Evolutionary conservation across 1,140 invertebrate species (phyloP), one percentile per base, ranked within the genome.

Genomic region (Anoplolepis gracilipes): DNA sequence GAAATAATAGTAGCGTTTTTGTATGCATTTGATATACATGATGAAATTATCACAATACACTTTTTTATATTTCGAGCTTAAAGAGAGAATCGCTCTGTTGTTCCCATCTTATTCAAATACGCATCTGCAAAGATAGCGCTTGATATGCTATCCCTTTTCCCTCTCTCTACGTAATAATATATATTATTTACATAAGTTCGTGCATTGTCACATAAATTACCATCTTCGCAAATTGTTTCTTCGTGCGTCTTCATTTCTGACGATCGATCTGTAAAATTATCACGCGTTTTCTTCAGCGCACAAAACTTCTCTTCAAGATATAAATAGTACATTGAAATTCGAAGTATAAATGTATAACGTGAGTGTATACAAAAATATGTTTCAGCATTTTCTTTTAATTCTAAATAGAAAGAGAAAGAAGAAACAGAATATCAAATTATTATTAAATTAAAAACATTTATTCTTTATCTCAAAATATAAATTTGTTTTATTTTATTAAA

Each of bases 31-130:
- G 61, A 25, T 30, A 16, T 33, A 33, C 53, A 55, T 55, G 2
- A 55, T 55, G 2, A 73, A 73, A 73, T 73, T 55, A 73, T 72
- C 10, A 30, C 25, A 72, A 49, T 53, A 72, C 46, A 72, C 3
- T 72, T 72, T 22, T 33, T 72, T 19, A 8, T 6, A 6, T 33
- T 16, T n/a, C 8, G n/a, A 33, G n/a, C 7, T 1, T 30, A 3
- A 19, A 33, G 5, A 46, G 42, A 46, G 4, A 46, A 33, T 55
- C n/a, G 46, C 1, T 55, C 1, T 55, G 4, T 55, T 73, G n/a
- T 5, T n/a, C 19, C 53, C n/a, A 22, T 22, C 10, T 57, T 53
- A 33, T 5, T 11, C 19, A 8, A 49, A 30, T 53, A 46, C 16
- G 13, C 3, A 49, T 1, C 13, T 16, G 64, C 22, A 7, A 30